Evolutionary conservation across 2,113 vertebrate species (phyloP).

Genomic region (Setophaga coronata): DNA sequence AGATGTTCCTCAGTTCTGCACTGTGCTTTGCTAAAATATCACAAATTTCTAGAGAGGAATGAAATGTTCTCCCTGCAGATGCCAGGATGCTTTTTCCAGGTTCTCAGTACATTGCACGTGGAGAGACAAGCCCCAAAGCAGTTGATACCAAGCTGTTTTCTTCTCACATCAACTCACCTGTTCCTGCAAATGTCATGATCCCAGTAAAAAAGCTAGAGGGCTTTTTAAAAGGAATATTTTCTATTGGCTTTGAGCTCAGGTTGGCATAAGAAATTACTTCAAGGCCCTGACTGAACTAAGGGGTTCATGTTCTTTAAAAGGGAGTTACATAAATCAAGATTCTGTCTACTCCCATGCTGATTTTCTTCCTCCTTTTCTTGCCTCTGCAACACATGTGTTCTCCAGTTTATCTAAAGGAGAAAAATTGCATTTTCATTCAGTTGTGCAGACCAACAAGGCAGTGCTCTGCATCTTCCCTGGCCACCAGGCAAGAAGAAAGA

Average conservation of each 20-base stretch:
- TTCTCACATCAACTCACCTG: background rate
- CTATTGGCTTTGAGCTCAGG: background rate
- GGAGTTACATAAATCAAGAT: background rate
- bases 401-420: background rate
- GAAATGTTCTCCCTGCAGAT: background rate
- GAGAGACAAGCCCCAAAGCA: background rate
- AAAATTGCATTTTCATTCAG: background rate
- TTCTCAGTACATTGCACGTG: background rate
- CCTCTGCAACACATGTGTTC: background rate
- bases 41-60: background rate
- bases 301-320: background rate
- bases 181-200: background rate
- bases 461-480: background rate
- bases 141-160: background rate
- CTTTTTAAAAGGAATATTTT: background rate
- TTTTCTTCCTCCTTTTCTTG: background rate
- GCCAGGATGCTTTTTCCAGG: background rate
- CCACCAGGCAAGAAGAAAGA: conserved; percentile 2
- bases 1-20: background rate
- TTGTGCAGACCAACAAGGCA: background rate
- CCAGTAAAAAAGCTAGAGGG: background rate
- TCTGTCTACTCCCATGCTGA: background rate
- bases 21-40: background rate
- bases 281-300: background rate
- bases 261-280: background rate